Evolutionary conservation across 2,888 invertebrate species (phyloP).

Genomic region (Clepsis dumicolana): DNA sequence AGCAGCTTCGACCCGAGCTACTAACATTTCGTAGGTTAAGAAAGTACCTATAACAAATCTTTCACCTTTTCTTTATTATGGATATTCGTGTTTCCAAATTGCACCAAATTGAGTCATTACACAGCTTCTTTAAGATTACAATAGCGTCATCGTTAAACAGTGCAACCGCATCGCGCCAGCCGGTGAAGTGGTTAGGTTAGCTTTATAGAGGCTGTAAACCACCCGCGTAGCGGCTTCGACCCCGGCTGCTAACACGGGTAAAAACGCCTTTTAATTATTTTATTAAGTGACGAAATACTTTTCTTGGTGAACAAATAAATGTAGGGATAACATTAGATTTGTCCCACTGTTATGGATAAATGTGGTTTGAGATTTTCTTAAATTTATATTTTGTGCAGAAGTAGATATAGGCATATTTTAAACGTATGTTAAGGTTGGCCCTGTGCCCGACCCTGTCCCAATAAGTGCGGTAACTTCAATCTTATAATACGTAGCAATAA

Average conservation of each 20-base stretch:
- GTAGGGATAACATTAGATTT: neutral
- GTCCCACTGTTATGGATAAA: neutral
- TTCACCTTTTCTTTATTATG: too few species aligned
- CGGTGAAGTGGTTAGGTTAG: slow-evolving; percentile 38
- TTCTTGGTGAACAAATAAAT: slow-evolving; percentile 2
- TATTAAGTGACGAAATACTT: slow-evolving; percentile 37
- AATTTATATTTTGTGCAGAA: too few species aligned
- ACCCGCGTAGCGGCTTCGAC: slow-evolving; percentile 36
- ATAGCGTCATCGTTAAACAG: slow-evolving; percentile 12
- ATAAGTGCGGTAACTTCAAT: too few species aligned
- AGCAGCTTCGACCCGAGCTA: slow-evolving; percentile 28
- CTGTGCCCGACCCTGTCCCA: too few species aligned
- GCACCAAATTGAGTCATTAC: too few species aligned
- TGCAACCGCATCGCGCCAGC: slow-evolving; percentile 27
- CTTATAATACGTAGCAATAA: too few species aligned
- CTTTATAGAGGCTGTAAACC: slow-evolving; percentile 40
- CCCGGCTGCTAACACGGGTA: slow-evolving; percentile 36
- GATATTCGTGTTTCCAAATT: too few species aligned
- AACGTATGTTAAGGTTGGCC: too few species aligned
- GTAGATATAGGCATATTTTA: too few species aligned
- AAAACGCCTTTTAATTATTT: slow-evolving; percentile 43
- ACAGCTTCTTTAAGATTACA: too few species aligned
- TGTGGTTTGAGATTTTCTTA: neutral
- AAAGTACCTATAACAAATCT: too few species aligned
- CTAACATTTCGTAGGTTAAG: too few species aligned